phyloP scores from a whole-genome alignment of 1,140 invertebrate species.

The Pseudomyrmex flavicornis region DNA sequence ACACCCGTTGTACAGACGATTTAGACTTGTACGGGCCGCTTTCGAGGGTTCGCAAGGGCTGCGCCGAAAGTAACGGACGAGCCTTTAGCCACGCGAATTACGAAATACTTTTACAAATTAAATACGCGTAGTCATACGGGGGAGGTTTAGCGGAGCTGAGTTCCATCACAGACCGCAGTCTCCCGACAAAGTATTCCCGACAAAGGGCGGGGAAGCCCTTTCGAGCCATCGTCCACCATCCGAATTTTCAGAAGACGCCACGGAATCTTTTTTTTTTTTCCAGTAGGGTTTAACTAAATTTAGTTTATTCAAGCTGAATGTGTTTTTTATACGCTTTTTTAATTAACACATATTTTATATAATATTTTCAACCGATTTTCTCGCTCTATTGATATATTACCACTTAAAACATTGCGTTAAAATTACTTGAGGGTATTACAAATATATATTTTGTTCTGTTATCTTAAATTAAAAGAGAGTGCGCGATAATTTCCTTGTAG shows the following conservation, averaged over 20 bases:
- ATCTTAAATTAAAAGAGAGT: too few species aligned
- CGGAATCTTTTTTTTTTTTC: conserved; percentile 28
- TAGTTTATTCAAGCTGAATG: conserved; percentile 2
- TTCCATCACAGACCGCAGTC: conserved; percentile 80
- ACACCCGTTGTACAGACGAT: conserved; percentile 69
- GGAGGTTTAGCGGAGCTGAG: conserved; percentile 71
- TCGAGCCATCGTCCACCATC: conserved; percentile 58
- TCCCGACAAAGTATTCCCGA: conserved; percentile 79
- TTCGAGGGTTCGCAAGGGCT: conserved; percentile 65
- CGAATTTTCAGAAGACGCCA: conserved; percentile 66
- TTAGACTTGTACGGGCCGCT: conserved; percentile 63
- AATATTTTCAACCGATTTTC: too few species aligned
- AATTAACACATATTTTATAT: not conserved
- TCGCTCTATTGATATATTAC: too few species aligned
- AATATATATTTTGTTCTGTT: too few species aligned
- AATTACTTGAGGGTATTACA: too few species aligned
- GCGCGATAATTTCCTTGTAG: too few species aligned
- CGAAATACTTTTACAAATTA: conserved; percentile 81
- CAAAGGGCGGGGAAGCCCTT: conserved; percentile 74
- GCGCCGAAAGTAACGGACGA: conserved; percentile 68
- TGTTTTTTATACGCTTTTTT: not conserved
- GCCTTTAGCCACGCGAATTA: conserved; percentile 78
- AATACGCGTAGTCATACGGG: conserved; percentile 74
- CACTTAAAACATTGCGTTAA: too few species aligned
- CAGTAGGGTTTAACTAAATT: conserved; percentile 42